These are phyloP conservation scores for Addax nasomaculatus DNA, from an alignment of 2,113 vertebrate genomes.

Conservation along the genomic window DNA sequence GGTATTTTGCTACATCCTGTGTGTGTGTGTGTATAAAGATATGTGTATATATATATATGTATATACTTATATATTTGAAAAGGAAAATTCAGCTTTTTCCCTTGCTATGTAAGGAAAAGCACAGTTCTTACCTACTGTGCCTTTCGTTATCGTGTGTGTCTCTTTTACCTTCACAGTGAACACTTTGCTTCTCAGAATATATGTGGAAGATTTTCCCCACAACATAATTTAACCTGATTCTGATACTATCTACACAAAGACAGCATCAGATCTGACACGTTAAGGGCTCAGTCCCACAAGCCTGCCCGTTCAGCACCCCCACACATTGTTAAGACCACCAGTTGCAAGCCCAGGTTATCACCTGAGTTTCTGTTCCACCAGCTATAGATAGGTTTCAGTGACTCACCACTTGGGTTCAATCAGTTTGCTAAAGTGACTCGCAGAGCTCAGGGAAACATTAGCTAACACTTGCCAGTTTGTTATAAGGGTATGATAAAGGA, in stretches of 20 bases:
- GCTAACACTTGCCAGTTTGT: not conserved
- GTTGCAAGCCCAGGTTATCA: not conserved
- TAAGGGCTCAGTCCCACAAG: not conserved
- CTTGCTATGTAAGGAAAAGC: not conserved
- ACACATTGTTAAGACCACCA: not conserved
- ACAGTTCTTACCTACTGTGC: not conserved
- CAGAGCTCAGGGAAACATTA: not conserved
- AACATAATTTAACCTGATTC: not conserved
- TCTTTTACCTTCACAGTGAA: not conserved
- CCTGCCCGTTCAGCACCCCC: rapidly evolving
- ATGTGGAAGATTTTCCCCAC: not conserved
- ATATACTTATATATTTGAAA: not conserved
- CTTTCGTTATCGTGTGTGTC: not conserved
- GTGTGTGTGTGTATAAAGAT: not conserved
- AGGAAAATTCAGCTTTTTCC: not conserved
- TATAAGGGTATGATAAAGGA: not conserved
- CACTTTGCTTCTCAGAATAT: not conserved
- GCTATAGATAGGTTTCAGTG: not conserved
- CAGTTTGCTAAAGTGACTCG: not conserved
- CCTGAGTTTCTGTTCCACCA: not conserved
- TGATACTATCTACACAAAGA: not conserved
- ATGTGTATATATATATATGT: not conserved
- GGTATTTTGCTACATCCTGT: not conserved
- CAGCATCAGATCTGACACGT: not conserved
- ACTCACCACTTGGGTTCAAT: not conserved